A percentile compares a stretch with the other conserved stretches of the same genome.
Evolutionary conservation across 2,888 invertebrate genomes (phyloP).

Genomic region (Polydrusus cervinus): DNA sequence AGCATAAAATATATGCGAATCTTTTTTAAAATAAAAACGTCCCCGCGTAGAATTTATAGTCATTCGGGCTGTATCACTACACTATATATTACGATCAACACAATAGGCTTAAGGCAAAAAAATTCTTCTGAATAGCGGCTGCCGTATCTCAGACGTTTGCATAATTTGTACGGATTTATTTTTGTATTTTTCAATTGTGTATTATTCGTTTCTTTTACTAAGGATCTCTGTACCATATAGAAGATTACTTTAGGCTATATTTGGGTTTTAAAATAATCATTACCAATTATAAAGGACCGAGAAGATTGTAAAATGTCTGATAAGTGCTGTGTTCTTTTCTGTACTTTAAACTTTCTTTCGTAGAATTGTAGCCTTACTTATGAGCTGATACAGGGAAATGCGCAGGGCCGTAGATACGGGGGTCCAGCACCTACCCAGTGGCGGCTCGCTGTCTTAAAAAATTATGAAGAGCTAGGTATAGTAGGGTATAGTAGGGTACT

Average conservation of each 20-base stretch:
- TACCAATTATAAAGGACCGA: conserved; percentile 8
- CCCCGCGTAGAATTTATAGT: conserved; percentile 66
- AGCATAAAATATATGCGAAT: conserved; percentile 61
- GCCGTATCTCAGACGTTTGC: conserved; percentile 57
- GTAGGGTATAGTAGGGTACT: too few relatives aligned
- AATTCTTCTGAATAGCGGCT: conserved; percentile 52
- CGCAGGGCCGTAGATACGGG: too few relatives aligned
- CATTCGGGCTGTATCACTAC: conserved; percentile 64
- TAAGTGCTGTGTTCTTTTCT: too few relatives aligned
- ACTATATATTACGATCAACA: conserved; percentile 69
- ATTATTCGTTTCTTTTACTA: conserved; percentile 17
- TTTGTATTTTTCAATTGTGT: conserved; percentile 53
- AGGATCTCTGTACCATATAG: conserved; percentile 7
- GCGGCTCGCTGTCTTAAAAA: too few relatives aligned
- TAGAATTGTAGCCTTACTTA: too few relatives aligned
- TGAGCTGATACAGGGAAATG: too few relatives aligned
- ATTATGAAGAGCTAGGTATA: too few relatives aligned
- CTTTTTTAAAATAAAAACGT: conserved; percentile 66
- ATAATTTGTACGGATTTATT: conserved; percentile 61
- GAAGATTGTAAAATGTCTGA: neutral
- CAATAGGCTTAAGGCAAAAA: conserved; percentile 68
- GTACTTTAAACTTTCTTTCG: too few relatives aligned
- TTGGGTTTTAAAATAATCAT: conserved; percentile 27
- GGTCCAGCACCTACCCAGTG: too few relatives aligned
- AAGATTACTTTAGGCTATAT: conserved; percentile 28